phyloP scores from a whole-genome alignment of 2,113 vertebrate genomes.

The Alexandromys fortis region DNA sequence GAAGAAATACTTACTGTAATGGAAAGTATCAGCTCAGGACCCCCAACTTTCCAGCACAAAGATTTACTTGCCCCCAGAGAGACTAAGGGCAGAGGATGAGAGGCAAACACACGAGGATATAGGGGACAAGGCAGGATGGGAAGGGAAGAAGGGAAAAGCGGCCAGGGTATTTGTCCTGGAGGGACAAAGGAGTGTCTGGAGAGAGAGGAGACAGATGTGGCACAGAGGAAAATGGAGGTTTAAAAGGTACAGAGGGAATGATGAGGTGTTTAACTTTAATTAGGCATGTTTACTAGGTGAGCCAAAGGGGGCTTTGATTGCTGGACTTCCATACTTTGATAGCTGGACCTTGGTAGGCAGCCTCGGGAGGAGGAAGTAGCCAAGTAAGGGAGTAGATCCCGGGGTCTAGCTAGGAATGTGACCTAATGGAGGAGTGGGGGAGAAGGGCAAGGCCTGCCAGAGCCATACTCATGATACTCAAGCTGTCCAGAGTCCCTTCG shows the following conservation, averaged over 20 bases:
- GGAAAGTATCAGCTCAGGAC: background rate
- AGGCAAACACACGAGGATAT: background rate
- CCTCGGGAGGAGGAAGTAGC: background rate
- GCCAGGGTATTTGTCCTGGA: no score
- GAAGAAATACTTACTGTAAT: background rate
- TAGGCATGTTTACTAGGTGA: background rate
- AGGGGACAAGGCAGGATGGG: background rate
- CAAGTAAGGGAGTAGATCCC: background rate
- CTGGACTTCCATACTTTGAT: background rate
- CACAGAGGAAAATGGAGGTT: background rate
- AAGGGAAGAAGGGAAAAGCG: background rate
- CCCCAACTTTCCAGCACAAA: background rate
- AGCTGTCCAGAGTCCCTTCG: background rate
- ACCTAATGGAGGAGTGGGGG: background rate
- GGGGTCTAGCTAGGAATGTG: background rate
- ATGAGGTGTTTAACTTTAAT: background rate
- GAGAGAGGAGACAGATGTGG: background rate
- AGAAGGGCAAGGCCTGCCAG: background rate
- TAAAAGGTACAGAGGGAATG: background rate
- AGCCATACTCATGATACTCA: background rate
- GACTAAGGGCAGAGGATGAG: background rate
- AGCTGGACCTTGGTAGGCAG: background rate
- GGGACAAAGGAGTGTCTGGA: background rate
- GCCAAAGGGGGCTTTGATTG: background rate
- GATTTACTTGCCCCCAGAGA: background rate